Evolutionary conservation across 2,888 invertebrate species (phyloP).

Genomic region (Ochropleura plecta): DNA sequence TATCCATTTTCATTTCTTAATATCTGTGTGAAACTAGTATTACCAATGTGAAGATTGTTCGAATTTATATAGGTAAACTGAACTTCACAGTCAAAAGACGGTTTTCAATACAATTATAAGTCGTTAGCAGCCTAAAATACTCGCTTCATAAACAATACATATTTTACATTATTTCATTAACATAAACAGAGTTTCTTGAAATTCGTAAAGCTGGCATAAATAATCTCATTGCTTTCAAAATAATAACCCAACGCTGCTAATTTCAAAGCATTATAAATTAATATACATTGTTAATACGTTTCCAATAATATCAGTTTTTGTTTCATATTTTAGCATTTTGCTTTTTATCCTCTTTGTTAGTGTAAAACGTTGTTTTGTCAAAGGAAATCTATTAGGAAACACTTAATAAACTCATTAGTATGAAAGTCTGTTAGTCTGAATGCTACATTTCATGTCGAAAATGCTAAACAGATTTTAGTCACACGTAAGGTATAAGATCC

Average conservation of each 20-base stretch:
- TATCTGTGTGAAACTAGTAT: too few relatives aligned
- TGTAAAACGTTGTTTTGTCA: neutral
- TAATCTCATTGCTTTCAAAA: slow-evolving; percentile 27
- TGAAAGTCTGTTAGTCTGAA: neutral
- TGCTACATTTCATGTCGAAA: neutral
- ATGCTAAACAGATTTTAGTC: neutral
- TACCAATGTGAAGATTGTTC: neutral
- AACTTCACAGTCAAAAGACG: neutral
- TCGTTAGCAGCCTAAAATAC: slow-evolving; percentile 26
- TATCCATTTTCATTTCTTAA: neutral
- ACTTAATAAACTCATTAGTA: neutral
- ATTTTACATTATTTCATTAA: slow-evolving; percentile 26
- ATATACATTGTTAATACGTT: slow-evolving; percentile 30
- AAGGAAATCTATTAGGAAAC: neutral
- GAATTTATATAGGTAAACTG: neutral
- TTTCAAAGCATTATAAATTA: slow-evolving; percentile 51
- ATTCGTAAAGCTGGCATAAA: slow-evolving; percentile 31
- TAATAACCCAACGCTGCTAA: slow-evolving; percentile 27
- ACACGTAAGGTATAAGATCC: neutral
- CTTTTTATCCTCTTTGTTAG: slow-evolving; percentile 6
- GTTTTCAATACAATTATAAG: slow-evolving; percentile 9
- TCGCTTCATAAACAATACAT: slow-evolving; percentile 26
- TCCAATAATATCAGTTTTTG: slow-evolving; percentile 40
- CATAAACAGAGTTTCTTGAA: slow-evolving; percentile 34
- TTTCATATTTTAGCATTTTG: slow-evolving; percentile 8